Percentiles rank a stretch among this genome's conserved stretches.
These are phyloP conservation scores for Smithornis capensis DNA, from an alignment of 2,113 vertebrate species.

Conservation along the genomic window DNA sequence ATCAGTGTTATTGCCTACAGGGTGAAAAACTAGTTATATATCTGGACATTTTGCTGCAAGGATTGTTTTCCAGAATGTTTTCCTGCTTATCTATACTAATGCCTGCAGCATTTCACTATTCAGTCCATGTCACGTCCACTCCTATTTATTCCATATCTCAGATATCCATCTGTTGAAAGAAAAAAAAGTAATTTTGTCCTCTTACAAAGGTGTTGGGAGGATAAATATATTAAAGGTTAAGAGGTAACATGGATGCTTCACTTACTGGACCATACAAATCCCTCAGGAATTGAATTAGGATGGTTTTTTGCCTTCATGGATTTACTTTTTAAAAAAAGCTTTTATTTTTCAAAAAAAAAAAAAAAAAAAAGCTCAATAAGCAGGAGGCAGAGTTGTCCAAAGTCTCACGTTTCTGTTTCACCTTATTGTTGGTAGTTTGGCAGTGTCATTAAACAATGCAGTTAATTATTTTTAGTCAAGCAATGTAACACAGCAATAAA, in stretches of 20 bases:
- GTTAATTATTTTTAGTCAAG: constrained; percentile 64
- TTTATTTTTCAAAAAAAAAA: neutral
- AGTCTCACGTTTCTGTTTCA: neutral
- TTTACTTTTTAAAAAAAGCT: neutral
- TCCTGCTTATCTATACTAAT: neutral
- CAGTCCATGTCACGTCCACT: neutral
- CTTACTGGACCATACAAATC: neutral
- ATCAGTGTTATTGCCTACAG: neutral
- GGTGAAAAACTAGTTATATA: neutral
- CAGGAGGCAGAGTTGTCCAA: neutral
- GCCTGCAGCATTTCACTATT: neutral
- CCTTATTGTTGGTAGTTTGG: constrained; percentile 9
- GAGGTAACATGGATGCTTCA: neutral
- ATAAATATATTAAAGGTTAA: neutral
- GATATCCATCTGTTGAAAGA: neutral
- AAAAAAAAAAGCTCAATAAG: neutral
- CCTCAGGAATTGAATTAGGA: neutral
- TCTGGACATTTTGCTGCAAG: neutral
- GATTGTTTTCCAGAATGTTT: neutral
- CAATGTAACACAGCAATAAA: constrained; percentile 24
- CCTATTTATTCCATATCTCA: neutral
- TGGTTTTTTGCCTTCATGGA: neutral
- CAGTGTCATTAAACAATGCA: constrained; percentile 14
- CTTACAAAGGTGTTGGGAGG: neutral
- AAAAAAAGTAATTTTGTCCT: neutral